Evolutionary conservation across 2,888 invertebrate species (phyloP).

Genomic region (Drymonia ruficornis): DNA sequence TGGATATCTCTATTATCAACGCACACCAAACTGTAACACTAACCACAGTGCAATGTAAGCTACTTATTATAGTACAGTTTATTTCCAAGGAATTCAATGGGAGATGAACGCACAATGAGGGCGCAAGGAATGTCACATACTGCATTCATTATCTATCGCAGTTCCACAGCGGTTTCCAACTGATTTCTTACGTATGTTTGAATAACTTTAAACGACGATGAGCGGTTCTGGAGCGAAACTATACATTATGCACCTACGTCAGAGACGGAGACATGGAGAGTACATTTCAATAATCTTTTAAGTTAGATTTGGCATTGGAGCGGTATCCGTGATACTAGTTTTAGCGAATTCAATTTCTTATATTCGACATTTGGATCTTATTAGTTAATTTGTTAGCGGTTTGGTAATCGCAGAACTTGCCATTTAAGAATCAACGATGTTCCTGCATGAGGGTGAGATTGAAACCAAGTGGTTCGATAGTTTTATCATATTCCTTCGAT

Average conservation of each 20-base stretch:
- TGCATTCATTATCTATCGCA: conserved; percentile 28
- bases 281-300: neutral
- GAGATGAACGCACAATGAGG: conserved; percentile 28
- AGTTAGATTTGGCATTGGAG: neutral
- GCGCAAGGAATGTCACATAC: conserved; percentile 35
- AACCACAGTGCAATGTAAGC: neutral
- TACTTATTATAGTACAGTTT: neutral
- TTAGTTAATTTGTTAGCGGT: neutral
- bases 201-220: conserved; percentile 36
- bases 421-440: neutral
- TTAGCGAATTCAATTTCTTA: neutral
- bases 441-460: neutral
- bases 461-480: neutral
- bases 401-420: neutral
- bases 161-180: conserved; percentile 31
- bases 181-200: conserved; percentile 27
- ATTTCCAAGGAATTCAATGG: conserved; percentile 25
- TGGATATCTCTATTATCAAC: no score
- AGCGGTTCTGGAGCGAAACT: conserved; percentile 17
- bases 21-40: no score
- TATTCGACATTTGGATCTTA: neutral
- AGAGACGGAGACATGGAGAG: neutral
- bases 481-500: neutral
- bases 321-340: neutral
- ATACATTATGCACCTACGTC: neutral